Evolutionary conservation across 2,113 vertebrate genomes (phyloP), one percentile per base, ranked within the genome.

Genomic region (Acinonyx jubatus): DNA sequence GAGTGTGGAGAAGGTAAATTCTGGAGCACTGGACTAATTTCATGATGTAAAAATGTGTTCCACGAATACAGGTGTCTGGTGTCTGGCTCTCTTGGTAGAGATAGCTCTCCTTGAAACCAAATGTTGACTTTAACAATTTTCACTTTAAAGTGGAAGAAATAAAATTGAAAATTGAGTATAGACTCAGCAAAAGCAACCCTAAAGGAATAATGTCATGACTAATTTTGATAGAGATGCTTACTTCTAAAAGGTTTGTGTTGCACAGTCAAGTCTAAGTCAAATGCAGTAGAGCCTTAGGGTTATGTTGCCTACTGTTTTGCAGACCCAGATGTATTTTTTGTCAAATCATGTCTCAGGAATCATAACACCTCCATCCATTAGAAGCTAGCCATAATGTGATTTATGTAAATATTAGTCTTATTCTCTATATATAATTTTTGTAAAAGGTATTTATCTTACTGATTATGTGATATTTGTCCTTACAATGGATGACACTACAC

Each of bases 171-270:
- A 10, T 68, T 93, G 29, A 89, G 79, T 76, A 96, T 16, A 84
- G 29, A 78, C 50, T 79, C 27, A 79, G 65, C 16, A 84, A 93
- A 89, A 85, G 27, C 79, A 94, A 94, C 71, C 71, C 41, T 69
- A 31, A 78, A 68, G 61, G 41, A 79, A 41, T 41, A 84, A 71
- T 90, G 31, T 85, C 38, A 94, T 65, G 52, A 38, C 50, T 79
- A 52, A 94, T 96, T 90, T 94, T 45, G 27, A 71, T 80, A 55
- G n/a, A 69, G 61, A 94, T 85, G 66, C 36, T 78, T 50, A 71
- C 50, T 89, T 93, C 38, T 84, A 52, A 90, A 84, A 71, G 36
- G 85, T 84, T 79, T 68, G n/a, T 71, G 1, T 93, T 79, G 21
- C 23, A 84, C 45, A 93, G 33, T 84, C 27, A 85, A 84, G 50